phyloP scores from a whole-genome alignment of 2,113 vertebrate species.

The Mus musculus region DNA sequence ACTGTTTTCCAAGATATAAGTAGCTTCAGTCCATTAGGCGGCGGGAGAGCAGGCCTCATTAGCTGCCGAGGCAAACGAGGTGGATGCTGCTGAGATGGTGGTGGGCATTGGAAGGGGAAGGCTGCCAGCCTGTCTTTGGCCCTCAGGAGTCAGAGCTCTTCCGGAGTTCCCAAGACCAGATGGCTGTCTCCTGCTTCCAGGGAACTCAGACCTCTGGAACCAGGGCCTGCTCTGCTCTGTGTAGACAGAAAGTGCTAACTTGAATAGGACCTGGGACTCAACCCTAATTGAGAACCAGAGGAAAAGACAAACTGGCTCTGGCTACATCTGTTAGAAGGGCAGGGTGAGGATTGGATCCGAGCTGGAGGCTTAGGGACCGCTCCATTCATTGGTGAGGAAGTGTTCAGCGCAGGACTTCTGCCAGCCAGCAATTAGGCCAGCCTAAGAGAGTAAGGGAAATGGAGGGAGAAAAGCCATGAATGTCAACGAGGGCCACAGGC shows the following conservation, averaged over 20 bases:
- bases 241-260: background rate
- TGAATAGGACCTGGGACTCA: background rate
- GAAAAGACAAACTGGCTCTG: background rate
- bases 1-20: background rate
- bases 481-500: background rate
- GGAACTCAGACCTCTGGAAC: background rate
- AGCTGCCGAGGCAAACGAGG: background rate
- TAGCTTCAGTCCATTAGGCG: background rate
- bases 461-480: background rate
- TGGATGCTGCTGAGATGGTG: background rate
- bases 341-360: fast-evolving
- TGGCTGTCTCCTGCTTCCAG: background rate
- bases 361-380: background rate
- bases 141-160: background rate
- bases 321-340: background rate
- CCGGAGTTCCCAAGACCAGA: background rate
- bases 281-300: background rate
- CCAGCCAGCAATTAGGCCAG: constrained; percentile 47
- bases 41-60: background rate
- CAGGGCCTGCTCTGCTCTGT: background rate
- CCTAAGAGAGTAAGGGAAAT: background rate
- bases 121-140: background rate
- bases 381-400: background rate
- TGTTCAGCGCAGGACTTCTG: background rate
- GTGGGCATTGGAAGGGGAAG: background rate